Evolutionary conservation across 1,140 invertebrate genomes (phyloP).

Genomic region (Brachionus rotundiformis): DNA sequence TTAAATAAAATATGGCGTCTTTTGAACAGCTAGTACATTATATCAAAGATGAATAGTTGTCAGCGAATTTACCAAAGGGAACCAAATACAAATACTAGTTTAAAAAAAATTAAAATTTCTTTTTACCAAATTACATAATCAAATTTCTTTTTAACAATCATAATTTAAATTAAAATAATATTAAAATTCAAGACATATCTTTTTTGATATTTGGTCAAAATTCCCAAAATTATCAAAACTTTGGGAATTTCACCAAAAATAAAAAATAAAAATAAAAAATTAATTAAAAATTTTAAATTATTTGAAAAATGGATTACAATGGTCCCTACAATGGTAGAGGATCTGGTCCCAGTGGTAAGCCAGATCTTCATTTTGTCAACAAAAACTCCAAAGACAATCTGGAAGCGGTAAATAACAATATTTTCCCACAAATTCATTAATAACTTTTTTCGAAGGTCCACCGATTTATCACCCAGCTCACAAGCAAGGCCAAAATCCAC

Average conservation of each 20-base stretch:
- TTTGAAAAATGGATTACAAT: neutral
- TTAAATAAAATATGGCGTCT: too few species aligned
- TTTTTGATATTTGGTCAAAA: too few species aligned
- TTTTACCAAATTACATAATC: too few species aligned
- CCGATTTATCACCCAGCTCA: conserved; percentile 40
- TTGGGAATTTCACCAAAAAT: neutral
- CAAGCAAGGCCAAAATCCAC: conserved; percentile 2
- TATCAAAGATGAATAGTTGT: too few species aligned
- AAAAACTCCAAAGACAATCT: neutral
- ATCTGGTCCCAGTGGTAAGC: conserved; percentile 30
- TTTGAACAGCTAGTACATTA: too few species aligned
- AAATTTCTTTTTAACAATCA: too few species aligned
- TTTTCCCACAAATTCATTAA: neutral
- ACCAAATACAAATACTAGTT: too few species aligned
- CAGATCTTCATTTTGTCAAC: neutral
- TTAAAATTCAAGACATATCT: too few species aligned
- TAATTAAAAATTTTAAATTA: neutral
- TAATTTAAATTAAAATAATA: too few species aligned
- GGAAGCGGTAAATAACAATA: neutral
- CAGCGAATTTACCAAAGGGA: too few species aligned
- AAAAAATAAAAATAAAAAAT: neutral
- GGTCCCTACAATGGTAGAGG: conserved; percentile 12
- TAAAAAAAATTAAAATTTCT: too few species aligned
- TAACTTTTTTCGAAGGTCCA: neutral
- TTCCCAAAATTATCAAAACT: neutral